phyloP scores from a whole-genome alignment of 2,888 invertebrate species.

The Lymantria dispar region DNA sequence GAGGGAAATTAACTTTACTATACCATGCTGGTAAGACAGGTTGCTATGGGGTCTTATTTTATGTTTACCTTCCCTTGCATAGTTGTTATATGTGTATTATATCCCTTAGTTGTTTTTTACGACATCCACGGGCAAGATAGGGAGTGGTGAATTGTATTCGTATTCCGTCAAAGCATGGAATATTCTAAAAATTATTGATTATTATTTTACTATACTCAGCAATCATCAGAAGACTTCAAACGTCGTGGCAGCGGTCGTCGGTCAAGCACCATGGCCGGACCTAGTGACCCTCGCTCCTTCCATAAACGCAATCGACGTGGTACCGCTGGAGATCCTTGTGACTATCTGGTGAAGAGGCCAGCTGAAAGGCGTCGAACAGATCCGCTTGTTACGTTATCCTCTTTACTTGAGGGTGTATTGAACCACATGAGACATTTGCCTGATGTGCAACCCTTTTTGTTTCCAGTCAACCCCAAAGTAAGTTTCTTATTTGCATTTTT shows the following conservation, averaged over 20 bases:
- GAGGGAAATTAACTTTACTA: too few species aligned
- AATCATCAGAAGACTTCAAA: slow-evolving; percentile 94
- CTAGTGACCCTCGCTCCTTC: slow-evolving; percentile 72
- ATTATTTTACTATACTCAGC: slow-evolving; percentile 36
- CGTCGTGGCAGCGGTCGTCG: slow-evolving; percentile 89
- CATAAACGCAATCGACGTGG: slow-evolving; percentile 58
- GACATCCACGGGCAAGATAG: too few species aligned
- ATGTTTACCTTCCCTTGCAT: too few species aligned
- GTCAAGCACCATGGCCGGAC: slow-evolving; percentile 57
- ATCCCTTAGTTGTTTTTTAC: too few species aligned
- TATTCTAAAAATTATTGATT: too few species aligned
- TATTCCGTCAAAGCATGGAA: too few species aligned
- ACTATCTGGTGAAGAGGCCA: slow-evolving; percentile 93
- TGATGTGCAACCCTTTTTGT: slow-evolving; percentile 95
- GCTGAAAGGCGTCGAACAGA: slow-evolving; percentile 96
- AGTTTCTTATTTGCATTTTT: background rate
- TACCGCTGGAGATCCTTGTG: slow-evolving; percentile 79
- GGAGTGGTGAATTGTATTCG: too few species aligned
- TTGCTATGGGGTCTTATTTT: too few species aligned
- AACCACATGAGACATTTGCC: slow-evolving; percentile 96
- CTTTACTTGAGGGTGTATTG: slow-evolving; percentile 94
- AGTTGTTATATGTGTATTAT: too few species aligned
- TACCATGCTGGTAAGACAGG: too few species aligned
- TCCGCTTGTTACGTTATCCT: slow-evolving; percentile 96
- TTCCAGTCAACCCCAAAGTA: slow-evolving; percentile 96